These are phyloP conservation scores for Microctenopoma steveboyesi DNA, from an alignment of 2,797 vertebrate species.

Conservation along the genomic window DNA sequence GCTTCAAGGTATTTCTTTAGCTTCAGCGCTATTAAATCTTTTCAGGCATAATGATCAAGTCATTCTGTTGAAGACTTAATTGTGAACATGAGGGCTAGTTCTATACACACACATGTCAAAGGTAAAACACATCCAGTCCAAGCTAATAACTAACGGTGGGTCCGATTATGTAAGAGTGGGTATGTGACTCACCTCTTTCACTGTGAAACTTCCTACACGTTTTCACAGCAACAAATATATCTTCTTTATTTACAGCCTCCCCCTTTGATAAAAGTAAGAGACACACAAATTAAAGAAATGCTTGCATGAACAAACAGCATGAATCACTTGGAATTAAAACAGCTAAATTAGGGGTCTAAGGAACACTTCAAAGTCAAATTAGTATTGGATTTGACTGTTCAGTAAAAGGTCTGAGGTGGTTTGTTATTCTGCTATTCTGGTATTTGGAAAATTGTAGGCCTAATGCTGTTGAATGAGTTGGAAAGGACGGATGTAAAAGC, in stretches of 20 bases:
- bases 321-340: constrained; percentile 20
- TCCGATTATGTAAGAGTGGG: constrained; percentile 4
- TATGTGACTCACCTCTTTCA: constrained; percentile 90
- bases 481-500: constrained; percentile 6
- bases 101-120: constrained; percentile 31
- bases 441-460: background rate
- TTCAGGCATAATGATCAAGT: constrained; percentile 17
- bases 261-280: constrained; percentile 80
- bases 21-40: constrained; percentile 16
- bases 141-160: constrained; percentile 22
- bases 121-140: constrained; percentile 45
- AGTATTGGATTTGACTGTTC: constrained; percentile 25
- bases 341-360: constrained; percentile 22
- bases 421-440: background rate
- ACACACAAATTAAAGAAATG: constrained; percentile 26
- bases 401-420: constrained; percentile 40
- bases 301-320: constrained; percentile 9
- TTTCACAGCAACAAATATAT: constrained; percentile 96
- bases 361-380: constrained; percentile 40
- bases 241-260: constrained; percentile 86
- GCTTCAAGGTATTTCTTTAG: background rate
- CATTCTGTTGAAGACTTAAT: constrained; percentile 5
- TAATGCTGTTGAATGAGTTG: constrained; percentile 1
- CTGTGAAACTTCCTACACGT: constrained; percentile 95
- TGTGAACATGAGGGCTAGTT: constrained; percentile 14